Base-by-base conservation (phyloP, 2,888 invertebrate species). In the Molorchus minor region DNA sequence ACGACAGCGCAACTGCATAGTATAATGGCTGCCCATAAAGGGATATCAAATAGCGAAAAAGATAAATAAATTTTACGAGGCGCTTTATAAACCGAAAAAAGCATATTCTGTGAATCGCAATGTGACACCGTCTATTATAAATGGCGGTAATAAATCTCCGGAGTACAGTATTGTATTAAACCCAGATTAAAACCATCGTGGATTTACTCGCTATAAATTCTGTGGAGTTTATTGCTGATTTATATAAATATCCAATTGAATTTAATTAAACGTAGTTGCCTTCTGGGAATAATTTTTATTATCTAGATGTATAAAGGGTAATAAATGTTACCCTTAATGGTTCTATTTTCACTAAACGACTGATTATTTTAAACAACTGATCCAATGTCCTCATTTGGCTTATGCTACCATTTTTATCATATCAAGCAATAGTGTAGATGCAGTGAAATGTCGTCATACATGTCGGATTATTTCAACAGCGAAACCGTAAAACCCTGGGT, bases 61-160 rank as follows among this genome's bases (percentile, higher is more conserved):
- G 29, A 43, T 20, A 53, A 17, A 43, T 20, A 53, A 53, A 53
- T 30, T 45, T 29, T 10, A 5, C 19, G 15, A 4, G 8, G 25
- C 15, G 33, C 38, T 47, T 56, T 56, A 56, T 47, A 36, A 47
- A 47, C 56, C 46, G 40, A 56, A 46, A n/a, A 56, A 56, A 41
- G 41, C 56, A 56, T 56, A 56, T 56, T 56, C 46, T 40, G 30
- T 13, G 33, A 29, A 47, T 30, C 17, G 25, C 47, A 36, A 40
- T 16, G 36, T 16, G 35, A 41, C 38, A 21, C 54, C 41, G 43
- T 20, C 25, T 33, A 51, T 51, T 51, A 57, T 44, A 51, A 57
- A 57, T 36, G 46, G 25, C 51, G 7, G 12, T 51, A 40, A 57
- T 57, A 57, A 57, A 57, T 57, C 57, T 57, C 15, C 17, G 33